These are phyloP conservation scores for Babylonia areolata DNA, from an alignment of 1,140 invertebrate species.

Conservation along the genomic window DNA sequence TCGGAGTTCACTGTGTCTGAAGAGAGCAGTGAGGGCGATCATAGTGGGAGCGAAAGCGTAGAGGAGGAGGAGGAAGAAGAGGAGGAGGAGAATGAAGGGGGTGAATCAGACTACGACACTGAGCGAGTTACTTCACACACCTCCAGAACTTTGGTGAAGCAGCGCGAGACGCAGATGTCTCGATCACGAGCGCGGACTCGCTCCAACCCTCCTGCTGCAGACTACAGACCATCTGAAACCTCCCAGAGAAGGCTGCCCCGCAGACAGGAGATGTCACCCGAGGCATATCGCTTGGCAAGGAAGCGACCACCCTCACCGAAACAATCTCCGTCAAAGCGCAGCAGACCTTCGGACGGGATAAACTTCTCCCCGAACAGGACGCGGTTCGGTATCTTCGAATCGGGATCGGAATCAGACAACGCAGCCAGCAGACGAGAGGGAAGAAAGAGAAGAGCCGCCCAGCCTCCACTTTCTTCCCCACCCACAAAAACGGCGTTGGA, in stretches of 20 bases:
- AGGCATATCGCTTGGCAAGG: background rate
- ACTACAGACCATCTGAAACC: background rate
- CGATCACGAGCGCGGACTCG: background rate
- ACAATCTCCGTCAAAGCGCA: background rate
- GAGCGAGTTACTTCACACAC: background rate
- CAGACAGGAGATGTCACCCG: background rate
- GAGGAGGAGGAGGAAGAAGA: background rate
- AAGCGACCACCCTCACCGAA: constrained; percentile 4
- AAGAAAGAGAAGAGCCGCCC: background rate
- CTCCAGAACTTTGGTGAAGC: background rate
- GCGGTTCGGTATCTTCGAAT: constrained; percentile 14
- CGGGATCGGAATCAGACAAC: constrained; percentile 12
- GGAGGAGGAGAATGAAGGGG: background rate
- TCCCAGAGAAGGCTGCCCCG: background rate
- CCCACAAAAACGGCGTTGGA: background rate
- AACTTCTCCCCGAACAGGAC: background rate
- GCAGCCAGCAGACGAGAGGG: background rate
- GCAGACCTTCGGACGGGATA: background rate
- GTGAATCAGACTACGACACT: background rate
- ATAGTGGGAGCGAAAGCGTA: background rate
- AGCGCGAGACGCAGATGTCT: background rate
- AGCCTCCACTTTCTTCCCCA: background rate
- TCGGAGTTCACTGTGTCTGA: constrained; percentile 7
- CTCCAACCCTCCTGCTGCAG: background rate
- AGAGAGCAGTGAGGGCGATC: background rate